phyloP scores from a whole-genome alignment of 2,797 vertebrate species.

The Anguilla megastoma region DNA sequence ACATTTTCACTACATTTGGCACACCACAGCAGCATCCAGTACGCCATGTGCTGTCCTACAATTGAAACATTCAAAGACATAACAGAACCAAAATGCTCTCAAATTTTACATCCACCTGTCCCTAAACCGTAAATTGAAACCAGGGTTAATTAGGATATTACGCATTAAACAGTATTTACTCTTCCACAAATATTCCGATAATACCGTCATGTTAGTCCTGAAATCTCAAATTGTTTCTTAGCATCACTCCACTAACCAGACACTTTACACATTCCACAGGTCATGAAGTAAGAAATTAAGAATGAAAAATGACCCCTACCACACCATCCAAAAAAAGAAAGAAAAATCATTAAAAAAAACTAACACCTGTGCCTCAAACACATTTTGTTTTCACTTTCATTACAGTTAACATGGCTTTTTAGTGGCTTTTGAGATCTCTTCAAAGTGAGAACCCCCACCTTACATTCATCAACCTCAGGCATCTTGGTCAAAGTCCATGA shows the following conservation, averaged over 20 bases:
- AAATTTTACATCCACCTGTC: neutral
- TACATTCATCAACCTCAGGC: constrained; percentile 53
- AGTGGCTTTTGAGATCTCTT: neutral
- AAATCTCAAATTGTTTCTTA: neutral
- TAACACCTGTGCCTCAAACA: constrained; percentile 45
- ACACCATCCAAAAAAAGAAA: neutral
- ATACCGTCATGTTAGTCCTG: neutral
- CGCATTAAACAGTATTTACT: neutral
- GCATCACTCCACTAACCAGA: constrained; percentile 29
- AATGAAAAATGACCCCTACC: constrained; percentile 10
- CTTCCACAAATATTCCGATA: neutral
- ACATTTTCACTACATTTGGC: neutral
- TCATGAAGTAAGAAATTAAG: neutral
- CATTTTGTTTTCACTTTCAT: constrained; percentile 28
- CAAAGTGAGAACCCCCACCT: constrained; percentile 31
- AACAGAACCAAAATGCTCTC: neutral
- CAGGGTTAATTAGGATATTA: neutral
- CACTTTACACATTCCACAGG: constrained; percentile 1
- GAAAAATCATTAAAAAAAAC: constrained; percentile 3
- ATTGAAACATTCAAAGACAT: neutral
- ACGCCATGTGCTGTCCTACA: neutral
- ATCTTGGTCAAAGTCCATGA: constrained; percentile 26
- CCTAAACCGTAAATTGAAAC: neutral
- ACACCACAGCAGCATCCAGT: constrained; percentile 1
- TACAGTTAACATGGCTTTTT: neutral